Conservation (phyloP, 1,140 invertebrate species). For the Eurosta solidaginis region DNA sequence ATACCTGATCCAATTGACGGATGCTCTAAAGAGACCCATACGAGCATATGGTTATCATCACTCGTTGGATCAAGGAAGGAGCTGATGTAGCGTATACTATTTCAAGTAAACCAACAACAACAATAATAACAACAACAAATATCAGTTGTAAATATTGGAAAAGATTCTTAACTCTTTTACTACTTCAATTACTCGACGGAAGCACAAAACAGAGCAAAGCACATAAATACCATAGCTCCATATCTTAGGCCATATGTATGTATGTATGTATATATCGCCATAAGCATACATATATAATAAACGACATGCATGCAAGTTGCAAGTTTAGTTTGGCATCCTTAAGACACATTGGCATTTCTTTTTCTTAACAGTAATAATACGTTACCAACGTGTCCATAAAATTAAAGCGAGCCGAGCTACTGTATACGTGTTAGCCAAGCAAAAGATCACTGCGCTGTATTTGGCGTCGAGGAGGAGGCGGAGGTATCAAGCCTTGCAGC, state of each 20-base stretch:
- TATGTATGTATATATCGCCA: neutral
- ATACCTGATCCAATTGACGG: too few relatives aligned
- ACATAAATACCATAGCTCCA: neutral
- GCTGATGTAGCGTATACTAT: neutral
- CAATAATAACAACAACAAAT: neutral
- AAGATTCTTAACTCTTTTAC: neutral
- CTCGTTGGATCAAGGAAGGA: too few relatives aligned
- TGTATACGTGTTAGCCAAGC: slow-evolving; percentile 14
- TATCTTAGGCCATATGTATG: too few relatives aligned
- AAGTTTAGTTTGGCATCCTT: slow-evolving; percentile 14
- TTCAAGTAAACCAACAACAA: neutral
- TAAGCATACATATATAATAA: neutral
- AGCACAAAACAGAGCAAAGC: neutral
- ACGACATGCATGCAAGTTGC: slow-evolving; percentile 13
- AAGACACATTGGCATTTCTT: slow-evolving; percentile 25
- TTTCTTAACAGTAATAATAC: slow-evolving; percentile 29
- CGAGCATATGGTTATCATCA: neutral
- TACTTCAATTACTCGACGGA: slow-evolving; percentile 26
- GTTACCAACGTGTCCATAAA: slow-evolving; percentile 27
- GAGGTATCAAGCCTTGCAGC: slow-evolving; percentile 5
- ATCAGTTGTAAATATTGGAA: slow-evolving; percentile 11
- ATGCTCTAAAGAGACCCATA: too few relatives aligned
- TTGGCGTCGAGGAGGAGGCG: neutral
- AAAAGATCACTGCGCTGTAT: slow-evolving; percentile 9
- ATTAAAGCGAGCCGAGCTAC: slow-evolving; percentile 26